phyloP scores from a whole-genome alignment of 2,888 invertebrate genomes.

The Chloroclysta siterata region DNA sequence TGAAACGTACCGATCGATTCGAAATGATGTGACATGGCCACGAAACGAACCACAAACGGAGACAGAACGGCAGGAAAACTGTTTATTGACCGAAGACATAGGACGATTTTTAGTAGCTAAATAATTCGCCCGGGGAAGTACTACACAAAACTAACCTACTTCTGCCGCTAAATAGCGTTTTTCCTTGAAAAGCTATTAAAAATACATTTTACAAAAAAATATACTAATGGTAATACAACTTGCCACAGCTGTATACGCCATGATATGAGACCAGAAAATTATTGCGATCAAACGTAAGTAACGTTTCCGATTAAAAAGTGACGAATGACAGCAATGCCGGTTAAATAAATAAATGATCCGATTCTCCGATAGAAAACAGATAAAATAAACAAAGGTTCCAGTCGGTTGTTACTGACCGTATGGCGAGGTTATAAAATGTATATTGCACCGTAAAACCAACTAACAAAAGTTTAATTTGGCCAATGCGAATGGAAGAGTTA shows the following conservation, averaged over 20 bases:
- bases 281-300: too few species aligned
- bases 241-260: too few species aligned
- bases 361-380: not conserved
- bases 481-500: slow-evolving; percentile 36
- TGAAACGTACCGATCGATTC: slow-evolving; percentile 10
- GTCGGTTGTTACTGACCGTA: slow-evolving; percentile 9
- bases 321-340: too few species aligned
- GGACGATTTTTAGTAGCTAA: too few species aligned
- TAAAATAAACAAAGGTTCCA: slow-evolving; percentile 1
- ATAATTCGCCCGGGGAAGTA: not conserved
- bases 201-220: too few species aligned
- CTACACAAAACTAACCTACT: too few species aligned
- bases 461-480: slow-evolving; percentile 33
- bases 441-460: slow-evolving; percentile 22
- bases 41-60: too few species aligned
- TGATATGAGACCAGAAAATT: too few species aligned
- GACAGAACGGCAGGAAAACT: not conserved
- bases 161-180: too few species aligned
- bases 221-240: too few species aligned
- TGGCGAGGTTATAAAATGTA: slow-evolving; percentile 20
- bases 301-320: too few species aligned
- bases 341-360: not conserved
- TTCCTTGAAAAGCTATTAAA: too few species aligned
- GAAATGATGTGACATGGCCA: slow-evolving; percentile 6
- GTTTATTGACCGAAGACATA: not conserved